A percentile compares a stretch with the other conserved stretches of the same genome.
These are phyloP conservation scores for Strigamia crassipes DNA, from an alignment of 2,888 invertebrate genomes.

Conservation along the genomic window DNA sequence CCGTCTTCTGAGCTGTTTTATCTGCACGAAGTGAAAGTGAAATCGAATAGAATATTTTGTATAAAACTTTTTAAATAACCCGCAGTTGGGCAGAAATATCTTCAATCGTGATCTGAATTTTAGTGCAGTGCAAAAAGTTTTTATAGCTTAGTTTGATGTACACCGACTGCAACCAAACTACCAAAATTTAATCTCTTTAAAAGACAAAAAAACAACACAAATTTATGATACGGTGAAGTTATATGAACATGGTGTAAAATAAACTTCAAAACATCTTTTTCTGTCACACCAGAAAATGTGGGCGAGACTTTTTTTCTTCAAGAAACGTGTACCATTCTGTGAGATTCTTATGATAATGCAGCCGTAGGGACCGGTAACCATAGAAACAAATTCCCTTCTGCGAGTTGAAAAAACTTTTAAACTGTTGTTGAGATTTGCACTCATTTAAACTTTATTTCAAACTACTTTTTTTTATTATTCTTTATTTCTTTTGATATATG, in stretches of 20 bases:
- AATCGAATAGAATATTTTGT: constrained; percentile 3
- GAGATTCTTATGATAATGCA: background rate
- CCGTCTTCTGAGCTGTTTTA: background rate
- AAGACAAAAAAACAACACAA: too few species aligned
- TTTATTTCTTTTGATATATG: background rate
- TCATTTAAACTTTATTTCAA: background rate
- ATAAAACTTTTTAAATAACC: background rate
- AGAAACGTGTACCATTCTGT: background rate
- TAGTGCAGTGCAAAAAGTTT: background rate
- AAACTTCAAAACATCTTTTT: background rate
- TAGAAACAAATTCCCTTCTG: background rate
- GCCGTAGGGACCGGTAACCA: background rate
- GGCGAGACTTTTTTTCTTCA: background rate
- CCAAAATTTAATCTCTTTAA: too few species aligned
- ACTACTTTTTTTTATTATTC: background rate
- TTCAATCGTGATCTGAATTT: background rate
- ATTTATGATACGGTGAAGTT: too few species aligned
- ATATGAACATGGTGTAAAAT: background rate
- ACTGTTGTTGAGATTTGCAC: background rate
- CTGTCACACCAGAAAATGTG: background rate
- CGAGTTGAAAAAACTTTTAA: background rate
- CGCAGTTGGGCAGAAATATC: background rate
- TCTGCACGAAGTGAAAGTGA: background rate
- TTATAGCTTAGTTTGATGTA: background rate
- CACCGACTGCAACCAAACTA: too few species aligned